Conservation (phyloP, 1,140 invertebrate species). For the Psix sp. region DNA sequence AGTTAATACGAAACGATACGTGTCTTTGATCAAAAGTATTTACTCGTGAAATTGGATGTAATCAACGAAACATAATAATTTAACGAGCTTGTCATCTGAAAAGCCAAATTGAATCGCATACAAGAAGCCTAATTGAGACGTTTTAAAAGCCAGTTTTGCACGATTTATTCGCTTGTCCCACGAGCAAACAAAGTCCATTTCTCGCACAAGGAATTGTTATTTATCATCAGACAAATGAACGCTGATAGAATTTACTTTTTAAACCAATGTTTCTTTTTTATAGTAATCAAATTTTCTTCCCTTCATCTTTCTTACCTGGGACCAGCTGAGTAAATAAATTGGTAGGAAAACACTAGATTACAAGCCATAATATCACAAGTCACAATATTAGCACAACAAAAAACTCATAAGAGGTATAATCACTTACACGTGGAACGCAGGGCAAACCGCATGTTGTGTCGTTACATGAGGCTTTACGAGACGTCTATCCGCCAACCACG, state of each 20-base stretch:
- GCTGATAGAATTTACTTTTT: too few relatives aligned
- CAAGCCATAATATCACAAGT: constrained; percentile 25
- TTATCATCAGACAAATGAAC: too few relatives aligned
- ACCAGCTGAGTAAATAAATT: too few relatives aligned
- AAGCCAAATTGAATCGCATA: not conserved
- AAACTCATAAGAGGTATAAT: constrained; percentile 12
- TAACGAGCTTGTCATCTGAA: not conserved
- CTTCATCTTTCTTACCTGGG: not conserved
- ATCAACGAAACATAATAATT: too few relatives aligned
- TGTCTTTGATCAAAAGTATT: too few relatives aligned
- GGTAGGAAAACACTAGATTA: constrained; percentile 7
- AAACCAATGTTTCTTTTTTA: too few relatives aligned
- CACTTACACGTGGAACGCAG: constrained; percentile 69
- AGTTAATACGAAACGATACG: too few relatives aligned
- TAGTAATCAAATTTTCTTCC: too few relatives aligned
- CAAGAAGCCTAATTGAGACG: constrained; percentile 1
- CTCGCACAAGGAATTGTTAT: too few relatives aligned
- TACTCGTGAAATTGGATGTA: too few relatives aligned
- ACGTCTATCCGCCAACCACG: constrained; percentile 65
- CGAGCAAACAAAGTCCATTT: too few relatives aligned
- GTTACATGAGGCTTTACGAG: constrained; percentile 64
- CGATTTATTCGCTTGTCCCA: not conserved
- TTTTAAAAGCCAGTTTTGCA: not conserved
- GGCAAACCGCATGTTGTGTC: constrained; percentile 67
- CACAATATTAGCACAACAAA: constrained; percentile 31